phyloP scores from a whole-genome alignment of 1,140 invertebrate species.

The Drosophila yakuba region DNA sequence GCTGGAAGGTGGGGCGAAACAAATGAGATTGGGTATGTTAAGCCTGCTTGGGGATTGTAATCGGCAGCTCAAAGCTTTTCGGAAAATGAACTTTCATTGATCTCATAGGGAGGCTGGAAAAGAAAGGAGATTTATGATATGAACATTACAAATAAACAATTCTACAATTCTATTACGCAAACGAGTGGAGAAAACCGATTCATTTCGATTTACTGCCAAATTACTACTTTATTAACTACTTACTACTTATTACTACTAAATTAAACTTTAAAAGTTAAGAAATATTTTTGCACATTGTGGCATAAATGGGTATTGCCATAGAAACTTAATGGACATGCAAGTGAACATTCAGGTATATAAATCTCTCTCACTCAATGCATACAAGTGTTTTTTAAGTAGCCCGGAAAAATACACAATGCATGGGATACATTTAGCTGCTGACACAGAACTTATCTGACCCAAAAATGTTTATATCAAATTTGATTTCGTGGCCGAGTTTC shows the following conservation, averaged over 20 bases:
- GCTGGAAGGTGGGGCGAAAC: conserved; percentile 2
- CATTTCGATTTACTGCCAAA: too few species aligned
- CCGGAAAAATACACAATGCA: not conserved
- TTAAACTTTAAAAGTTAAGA: too few species aligned
- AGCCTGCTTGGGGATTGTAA: conserved; percentile 36
- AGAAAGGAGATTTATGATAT: not conserved
- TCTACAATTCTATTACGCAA: not conserved
- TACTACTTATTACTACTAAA: too few species aligned
- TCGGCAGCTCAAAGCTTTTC: conserved; percentile 31
- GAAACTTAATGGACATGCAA: not conserved
- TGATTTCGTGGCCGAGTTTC: conserved; percentile 27
- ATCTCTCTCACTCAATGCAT: not conserved
- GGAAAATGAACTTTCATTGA: conserved; percentile 14
- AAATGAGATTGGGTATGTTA: conserved; percentile 58
- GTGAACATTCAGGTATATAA: not conserved
- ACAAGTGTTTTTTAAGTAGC: not conserved
- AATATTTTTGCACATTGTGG: too few species aligned
- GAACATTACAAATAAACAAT: not conserved
- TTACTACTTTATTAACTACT: too few species aligned
- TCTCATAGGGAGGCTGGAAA: not conserved
- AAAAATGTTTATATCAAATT: conserved; percentile 12
- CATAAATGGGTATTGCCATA: too few species aligned
- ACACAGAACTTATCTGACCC: conserved; percentile 19
- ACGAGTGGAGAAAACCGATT: too few species aligned
- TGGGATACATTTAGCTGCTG: not conserved